Percentiles rank a stretch among this genome's conserved stretches.
Evolutionary conservation across 2,888 invertebrate genomes (phyloP).

Genomic region (Eledone cirrhosa): DNA sequence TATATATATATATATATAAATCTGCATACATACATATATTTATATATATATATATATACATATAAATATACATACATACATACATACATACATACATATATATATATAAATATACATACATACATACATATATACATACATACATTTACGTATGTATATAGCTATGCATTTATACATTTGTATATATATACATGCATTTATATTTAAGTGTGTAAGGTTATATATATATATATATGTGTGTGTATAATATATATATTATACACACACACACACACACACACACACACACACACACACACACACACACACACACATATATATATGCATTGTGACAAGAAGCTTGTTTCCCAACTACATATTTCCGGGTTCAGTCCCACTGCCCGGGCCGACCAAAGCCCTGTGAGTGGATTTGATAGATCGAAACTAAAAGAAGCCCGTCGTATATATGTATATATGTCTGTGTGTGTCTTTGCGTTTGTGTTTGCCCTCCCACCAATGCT

Average conservation of each 20-base stretch:
- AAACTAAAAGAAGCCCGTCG: too few relatives aligned
- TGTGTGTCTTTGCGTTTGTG: too few relatives aligned
- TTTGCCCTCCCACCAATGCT: not conserved
- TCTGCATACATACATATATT: too few relatives aligned
- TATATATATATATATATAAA: too few relatives aligned
- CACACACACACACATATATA: not conserved
- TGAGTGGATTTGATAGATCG: too few relatives aligned
- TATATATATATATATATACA: too few relatives aligned
- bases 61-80: too few relatives aligned
- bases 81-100: too few relatives aligned
- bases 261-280: not conserved
- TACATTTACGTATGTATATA: constrained; percentile 1
- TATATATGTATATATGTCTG: too few relatives aligned
- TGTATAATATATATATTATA: not conserved
- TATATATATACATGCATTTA: not conserved
- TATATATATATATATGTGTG: not conserved
- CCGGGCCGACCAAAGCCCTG: too few relatives aligned
- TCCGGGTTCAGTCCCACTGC: too few relatives aligned
- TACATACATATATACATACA: not conserved
- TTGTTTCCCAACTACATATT: too few relatives aligned
- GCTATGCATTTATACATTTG: not conserved
- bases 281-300: not conserved
- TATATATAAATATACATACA: not conserved
- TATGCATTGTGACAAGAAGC: not conserved
- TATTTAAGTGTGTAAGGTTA: not conserved